Evolutionary conservation across 2,113 vertebrate species (phyloP), one percentile per base, ranked within the genome.

Genomic region (Elanoides forficatus): DNA sequence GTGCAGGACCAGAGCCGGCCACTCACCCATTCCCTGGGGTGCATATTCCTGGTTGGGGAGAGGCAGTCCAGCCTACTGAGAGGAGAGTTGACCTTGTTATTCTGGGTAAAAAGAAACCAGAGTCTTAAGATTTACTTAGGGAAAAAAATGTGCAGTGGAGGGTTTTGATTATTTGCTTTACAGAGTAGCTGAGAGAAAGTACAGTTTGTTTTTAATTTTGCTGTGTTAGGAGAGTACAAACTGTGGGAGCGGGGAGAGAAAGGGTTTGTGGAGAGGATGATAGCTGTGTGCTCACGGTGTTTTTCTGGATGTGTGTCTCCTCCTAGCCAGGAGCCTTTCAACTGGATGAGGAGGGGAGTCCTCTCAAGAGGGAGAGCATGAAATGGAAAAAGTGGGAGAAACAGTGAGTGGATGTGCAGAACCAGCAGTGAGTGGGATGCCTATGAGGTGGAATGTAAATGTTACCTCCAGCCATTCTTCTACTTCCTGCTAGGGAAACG

Each of bases 401-500:
- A 50, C n/a, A 9, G 58, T 0, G 5, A 93, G 55, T 38, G 55
- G 26, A 78, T 91, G 42, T 74, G n/a, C 73, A 86, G 71, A 94
- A 65, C n/a, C 9, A 11, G 66, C 56, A 68, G 70, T 3, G 50
- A 96, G 67, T 63, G 32, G 76, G 89, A 88, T 86, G 92, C 80
- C 92, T 86, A 27, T 32, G 74, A 95, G 91, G 52, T 0, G 0
- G 72, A 94, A 90, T 91, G 92, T 95, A 94, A 95, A 97, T 93
- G 82, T 93, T 96, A 95, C 79, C 55, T 86, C 55, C 63, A 97
- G 71, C 68, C 88, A 23, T 92, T 67, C 75, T 83, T 21, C 55
- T 62, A 52, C 59, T 93, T 94, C 65, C 80, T 93, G 63, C 42
- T 19, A 36, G 72, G 74, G 72, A 91, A 92, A 32, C 11, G 26